Conservation (phyloP, 2,113 vertebrate species). For the Dromiciops gliroides region DNA sequence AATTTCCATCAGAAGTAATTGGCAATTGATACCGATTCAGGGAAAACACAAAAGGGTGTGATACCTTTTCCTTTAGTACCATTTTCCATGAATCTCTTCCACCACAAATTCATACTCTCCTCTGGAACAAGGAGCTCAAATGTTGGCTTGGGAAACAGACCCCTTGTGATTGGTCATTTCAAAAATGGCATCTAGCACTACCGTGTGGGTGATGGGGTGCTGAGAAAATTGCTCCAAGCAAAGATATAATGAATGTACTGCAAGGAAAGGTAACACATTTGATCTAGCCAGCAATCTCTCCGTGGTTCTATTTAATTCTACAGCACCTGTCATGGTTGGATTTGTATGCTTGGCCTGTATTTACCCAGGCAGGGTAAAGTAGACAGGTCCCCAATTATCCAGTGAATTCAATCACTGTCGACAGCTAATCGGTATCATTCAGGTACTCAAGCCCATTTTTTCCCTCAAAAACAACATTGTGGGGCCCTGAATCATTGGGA, state of each 20-base stretch:
- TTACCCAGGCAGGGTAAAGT: neutral
- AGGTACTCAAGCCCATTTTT: slow-evolving; percentile 6
- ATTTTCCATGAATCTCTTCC: neutral
- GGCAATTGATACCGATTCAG: neutral
- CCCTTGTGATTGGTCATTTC: neutral
- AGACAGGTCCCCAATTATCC: neutral
- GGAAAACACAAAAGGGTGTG: neutral
- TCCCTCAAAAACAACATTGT: neutral
- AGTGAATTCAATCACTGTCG: neutral
- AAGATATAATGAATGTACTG: slow-evolving; percentile 3
- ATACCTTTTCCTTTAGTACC: neutral
- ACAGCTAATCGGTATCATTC: neutral
- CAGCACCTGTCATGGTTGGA: neutral
- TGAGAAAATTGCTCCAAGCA: neutral
- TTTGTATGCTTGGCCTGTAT: neutral
- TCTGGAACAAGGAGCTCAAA: neutral
- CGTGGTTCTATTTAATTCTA: neutral
- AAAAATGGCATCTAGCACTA: neutral
- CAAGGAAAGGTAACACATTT: neutral
- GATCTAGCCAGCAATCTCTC: neutral
- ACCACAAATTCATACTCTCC: neutral
- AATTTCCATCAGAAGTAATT: neutral
- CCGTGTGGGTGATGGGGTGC: neutral
- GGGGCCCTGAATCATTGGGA: neutral
- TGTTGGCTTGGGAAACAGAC: neutral